phyloP scores from a whole-genome alignment of 2,113 vertebrate species.

The Nycticebus coucang region DNA sequence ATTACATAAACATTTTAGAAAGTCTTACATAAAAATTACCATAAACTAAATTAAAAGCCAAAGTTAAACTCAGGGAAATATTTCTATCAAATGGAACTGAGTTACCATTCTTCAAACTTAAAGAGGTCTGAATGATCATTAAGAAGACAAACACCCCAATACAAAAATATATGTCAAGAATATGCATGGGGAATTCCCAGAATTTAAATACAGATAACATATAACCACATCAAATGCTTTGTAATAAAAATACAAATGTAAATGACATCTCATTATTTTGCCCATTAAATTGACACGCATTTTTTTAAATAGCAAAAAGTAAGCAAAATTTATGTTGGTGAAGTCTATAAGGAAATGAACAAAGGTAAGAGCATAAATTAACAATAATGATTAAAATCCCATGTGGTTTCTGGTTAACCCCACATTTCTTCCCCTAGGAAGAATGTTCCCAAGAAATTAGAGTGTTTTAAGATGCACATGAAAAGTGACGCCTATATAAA shows the following conservation, averaged over 20 bases:
- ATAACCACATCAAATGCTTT: neutral
- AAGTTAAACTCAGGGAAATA: neutral
- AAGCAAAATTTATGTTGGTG: neutral
- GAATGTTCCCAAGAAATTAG: neutral
- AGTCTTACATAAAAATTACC: neutral
- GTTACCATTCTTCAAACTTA: neutral
- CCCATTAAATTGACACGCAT: neutral
- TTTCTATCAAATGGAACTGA: neutral
- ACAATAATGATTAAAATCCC: neutral
- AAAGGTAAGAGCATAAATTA: neutral
- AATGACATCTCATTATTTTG: neutral
- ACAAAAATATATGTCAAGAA: neutral
- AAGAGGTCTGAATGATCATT: neutral
- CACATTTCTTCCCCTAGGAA: neutral
- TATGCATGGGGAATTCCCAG: neutral
- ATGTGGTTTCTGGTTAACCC: neutral
- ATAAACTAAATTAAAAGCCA: neutral
- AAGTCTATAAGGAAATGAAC: neutral
- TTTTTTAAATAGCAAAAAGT: slow-evolving; percentile 24
- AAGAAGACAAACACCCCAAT: neutral
- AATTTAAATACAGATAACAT: neutral
- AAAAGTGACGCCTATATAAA: neutral
- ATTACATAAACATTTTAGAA: neutral
- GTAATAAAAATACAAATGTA: neutral
- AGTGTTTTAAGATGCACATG: neutral